Base-by-base conservation (phyloP, 2,113 vertebrate species). In the Pelodiscus sinensis region DNA sequence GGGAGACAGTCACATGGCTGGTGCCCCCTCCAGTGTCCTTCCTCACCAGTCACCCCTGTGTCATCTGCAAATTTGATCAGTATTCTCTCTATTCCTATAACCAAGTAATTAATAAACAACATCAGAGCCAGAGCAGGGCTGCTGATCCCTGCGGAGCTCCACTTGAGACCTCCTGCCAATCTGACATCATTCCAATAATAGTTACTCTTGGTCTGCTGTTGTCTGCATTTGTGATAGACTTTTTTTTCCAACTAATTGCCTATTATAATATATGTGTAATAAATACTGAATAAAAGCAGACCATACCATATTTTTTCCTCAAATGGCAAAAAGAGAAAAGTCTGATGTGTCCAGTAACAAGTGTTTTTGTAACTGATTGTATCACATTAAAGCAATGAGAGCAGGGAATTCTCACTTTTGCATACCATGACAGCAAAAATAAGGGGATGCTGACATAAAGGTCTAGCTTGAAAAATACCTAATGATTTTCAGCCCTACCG, bases 321-420 rank as follows among this genome's bases (percentile, higher is more conserved):
- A 38, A 85, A 92, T 87, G 19, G 54, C 13, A 86, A 18, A 51
- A 60, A 90, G 87, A 94, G 44, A 88, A 89, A 86, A 81, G 27
- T 25, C 51, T 3, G 29, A 6, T 56, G 25, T 77, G 35, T 44
- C 79, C n/a, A 8, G 51, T 65, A 65, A 31, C 29, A 95, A 11
- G 19, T 35, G 68, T 13, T 84, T 38, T 15, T 93, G 52, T 44
- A 62, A 16, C 50, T 86, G 88, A 51, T 4, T 38, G 62, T 50
- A 93, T 58, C 79, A 55, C 83, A 86, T 87, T 75, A 56, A 6
- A 31, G 29, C 29, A 65, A 5, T 31, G 14, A 65, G 56, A 90
- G 82, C 25, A 51, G n/a, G 9, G 22, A 18, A 56, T 10, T 71
- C 4, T 56, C 91, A 81, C 54, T 81, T 56, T 13, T 93, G 35